phyloP scores from a whole-genome alignment of 2,797 vertebrate genomes.

The Amphiprion clarkii region DNA sequence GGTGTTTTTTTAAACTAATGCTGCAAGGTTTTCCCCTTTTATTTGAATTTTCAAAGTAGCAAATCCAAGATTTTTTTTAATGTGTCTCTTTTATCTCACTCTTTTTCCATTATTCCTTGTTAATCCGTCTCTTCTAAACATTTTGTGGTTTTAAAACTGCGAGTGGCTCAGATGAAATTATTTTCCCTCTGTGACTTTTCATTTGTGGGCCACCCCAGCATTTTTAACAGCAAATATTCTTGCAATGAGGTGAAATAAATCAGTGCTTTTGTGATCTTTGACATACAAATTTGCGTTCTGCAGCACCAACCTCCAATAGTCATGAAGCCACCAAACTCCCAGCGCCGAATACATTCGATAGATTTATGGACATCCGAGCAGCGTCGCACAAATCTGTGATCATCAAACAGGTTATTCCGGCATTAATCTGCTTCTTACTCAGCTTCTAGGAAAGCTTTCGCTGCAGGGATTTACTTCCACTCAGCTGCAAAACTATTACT shows the following conservation, averaged over 20 bases:
- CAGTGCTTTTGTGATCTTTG: not conserved
- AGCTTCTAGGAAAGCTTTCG: conserved; percentile 2
- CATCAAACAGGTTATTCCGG: not conserved
- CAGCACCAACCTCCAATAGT: not conserved
- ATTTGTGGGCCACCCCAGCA: not conserved
- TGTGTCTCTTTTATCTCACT: not conserved
- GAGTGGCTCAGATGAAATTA: not conserved
- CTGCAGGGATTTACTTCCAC: not conserved
- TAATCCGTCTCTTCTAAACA: conserved; percentile 7
- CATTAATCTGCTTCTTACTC: conserved; percentile 1
- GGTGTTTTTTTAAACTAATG: not conserved
- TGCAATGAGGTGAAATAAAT: not conserved
- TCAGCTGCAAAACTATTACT: not conserved
- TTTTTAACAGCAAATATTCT: not conserved
- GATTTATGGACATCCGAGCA: too few relatives aligned
- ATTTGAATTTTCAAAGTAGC: too few relatives aligned
- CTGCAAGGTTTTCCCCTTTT: not conserved
- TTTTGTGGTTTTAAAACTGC: conserved; percentile 5
- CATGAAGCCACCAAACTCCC: not conserved
- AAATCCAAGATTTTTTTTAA: not conserved
- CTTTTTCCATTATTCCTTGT: conserved; percentile 10
- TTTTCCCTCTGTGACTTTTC: not conserved
- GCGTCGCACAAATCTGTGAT: not conserved
- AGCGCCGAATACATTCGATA: not conserved
- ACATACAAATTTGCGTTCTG: not conserved